Evolutionary conservation across 2,888 invertebrate species (phyloP).

Genomic region (Teinopalpus imperialis): DNA sequence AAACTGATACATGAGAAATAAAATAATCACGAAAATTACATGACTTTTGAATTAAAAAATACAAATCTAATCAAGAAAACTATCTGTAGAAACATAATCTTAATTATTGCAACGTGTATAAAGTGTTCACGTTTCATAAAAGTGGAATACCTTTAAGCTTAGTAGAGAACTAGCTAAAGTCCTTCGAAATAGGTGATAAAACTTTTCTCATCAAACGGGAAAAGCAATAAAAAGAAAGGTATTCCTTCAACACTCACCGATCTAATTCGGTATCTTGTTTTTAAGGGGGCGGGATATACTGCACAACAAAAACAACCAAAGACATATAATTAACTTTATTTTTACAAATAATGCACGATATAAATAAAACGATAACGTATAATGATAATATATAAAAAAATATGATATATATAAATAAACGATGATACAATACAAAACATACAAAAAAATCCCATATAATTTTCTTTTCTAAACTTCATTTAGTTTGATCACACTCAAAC

Average conservation of each 20-base stretch:
- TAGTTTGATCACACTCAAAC: conserved; percentile 26
- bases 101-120: neutral
- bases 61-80: too few species aligned
- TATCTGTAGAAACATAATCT: too few species aligned
- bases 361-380: too few species aligned
- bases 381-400: too few species aligned
- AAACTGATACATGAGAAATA: too few species aligned
- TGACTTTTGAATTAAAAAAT: too few species aligned
- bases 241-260: conserved; percentile 30
- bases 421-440: neutral
- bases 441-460: neutral
- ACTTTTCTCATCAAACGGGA: conserved; percentile 44
- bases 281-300: conserved; percentile 2
- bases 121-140: neutral
- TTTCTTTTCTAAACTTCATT: conserved; percentile 27
- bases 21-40: too few species aligned
- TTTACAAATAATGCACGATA: conserved; percentile 6
- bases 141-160: conserved; percentile 21
- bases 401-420: too few species aligned
- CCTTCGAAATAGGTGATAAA: conserved; percentile 35
- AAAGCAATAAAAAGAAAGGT: conserved; percentile 38
- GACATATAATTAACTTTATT: conserved; percentile 8
- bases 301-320: conserved; percentile 3
- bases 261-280: conserved; percentile 21
- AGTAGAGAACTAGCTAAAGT: conserved; percentile 32